Evolutionary conservation across 2,113 vertebrate species (phyloP).

Genomic region (Amphiprion ocellaris): DNA sequence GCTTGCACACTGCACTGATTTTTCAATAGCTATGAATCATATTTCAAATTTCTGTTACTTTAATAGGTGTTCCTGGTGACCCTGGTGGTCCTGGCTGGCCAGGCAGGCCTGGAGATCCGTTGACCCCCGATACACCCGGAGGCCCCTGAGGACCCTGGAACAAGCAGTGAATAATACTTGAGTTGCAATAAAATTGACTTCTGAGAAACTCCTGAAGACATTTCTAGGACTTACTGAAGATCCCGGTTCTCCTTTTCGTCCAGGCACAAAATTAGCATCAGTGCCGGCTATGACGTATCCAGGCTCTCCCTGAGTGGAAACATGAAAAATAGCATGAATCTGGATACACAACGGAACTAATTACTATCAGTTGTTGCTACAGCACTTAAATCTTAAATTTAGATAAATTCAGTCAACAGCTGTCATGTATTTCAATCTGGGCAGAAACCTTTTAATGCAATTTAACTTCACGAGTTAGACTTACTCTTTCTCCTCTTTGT

Average conservation of each 20-base stretch:
- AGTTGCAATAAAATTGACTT: neutral
- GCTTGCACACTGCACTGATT: neutral
- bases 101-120: conserved; percentile 82
- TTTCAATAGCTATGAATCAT: neutral
- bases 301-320: conserved; percentile 87
- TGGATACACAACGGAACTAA: neutral
- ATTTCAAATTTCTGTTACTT: conserved; percentile 77
- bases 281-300: conserved; percentile 88
- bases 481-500: conserved; percentile 91
- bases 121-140: conserved; percentile 70
- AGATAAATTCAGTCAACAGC: neutral
- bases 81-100: conserved; percentile 83
- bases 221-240: conserved; percentile 82
- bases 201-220: neutral
- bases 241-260: conserved; percentile 89
- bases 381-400: neutral
- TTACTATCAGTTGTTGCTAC: neutral
- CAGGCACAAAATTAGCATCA: conserved; percentile 85
- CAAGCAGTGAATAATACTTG: neutral
- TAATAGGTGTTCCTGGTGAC: conserved; percentile 85
- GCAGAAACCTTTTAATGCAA: neutral
- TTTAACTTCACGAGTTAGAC: conserved; percentile 48
- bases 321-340: neutral
- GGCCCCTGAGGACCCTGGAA: conserved; percentile 82
- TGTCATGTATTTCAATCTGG: neutral